phyloP scores from a whole-genome alignment of 2,113 vertebrate genomes.

The Potamarius usumacintae region DNA sequence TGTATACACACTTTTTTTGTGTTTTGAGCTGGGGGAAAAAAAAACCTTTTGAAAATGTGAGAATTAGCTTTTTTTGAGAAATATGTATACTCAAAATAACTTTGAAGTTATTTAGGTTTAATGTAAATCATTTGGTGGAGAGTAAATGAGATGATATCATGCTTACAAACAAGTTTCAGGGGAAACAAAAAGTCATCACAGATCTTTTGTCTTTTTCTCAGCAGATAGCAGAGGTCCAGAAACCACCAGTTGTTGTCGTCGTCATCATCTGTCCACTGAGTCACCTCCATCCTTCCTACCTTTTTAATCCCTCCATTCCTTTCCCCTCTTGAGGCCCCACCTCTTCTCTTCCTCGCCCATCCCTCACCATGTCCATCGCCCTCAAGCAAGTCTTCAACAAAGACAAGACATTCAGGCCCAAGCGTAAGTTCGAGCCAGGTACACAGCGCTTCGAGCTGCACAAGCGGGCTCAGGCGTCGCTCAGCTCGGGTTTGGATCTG shows the following conservation, averaged over 20 bases:
- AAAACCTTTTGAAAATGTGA: background rate
- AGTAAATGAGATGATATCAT: background rate
- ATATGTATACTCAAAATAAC: background rate
- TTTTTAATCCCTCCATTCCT: background rate
- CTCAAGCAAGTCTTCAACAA: slow-evolving; percentile 87
- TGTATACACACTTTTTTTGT: no score
- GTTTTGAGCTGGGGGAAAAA: background rate
- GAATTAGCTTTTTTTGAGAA: background rate
- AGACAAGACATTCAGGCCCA: slow-evolving; percentile 85
- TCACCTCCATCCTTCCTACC: background rate
- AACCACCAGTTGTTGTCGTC: background rate
- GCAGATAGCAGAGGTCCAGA: background rate
- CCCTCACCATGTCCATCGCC: slow-evolving; percentile 74
- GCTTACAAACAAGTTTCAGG: background rate
- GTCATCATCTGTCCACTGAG: background rate
- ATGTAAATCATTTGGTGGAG: background rate
- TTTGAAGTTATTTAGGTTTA: background rate
- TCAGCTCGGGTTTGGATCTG: slow-evolving; percentile 78
- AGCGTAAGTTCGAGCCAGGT: slow-evolving; percentile 84
- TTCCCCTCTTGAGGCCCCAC: background rate
- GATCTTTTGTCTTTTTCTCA: background rate
- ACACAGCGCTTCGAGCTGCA: slow-evolving; percentile 85
- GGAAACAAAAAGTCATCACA: background rate
- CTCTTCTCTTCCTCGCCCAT: background rate
- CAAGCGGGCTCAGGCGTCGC: slow-evolving; percentile 80